Conservation (phyloP, 2,113 vertebrate species). For the Epinephelus cyanopodus region DNA sequence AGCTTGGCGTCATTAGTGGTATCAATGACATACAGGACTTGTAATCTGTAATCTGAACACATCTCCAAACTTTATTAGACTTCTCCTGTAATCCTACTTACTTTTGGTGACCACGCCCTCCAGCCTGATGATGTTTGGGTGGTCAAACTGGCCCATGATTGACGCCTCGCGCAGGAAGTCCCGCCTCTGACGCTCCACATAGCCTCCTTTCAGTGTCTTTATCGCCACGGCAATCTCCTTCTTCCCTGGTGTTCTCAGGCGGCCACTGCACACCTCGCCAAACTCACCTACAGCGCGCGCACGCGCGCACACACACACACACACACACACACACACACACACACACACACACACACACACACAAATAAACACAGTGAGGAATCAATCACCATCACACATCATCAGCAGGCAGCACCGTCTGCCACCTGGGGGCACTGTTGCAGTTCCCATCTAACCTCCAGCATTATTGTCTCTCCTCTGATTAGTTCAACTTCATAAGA, state of each 20-base stretch:
- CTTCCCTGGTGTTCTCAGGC: constrained; percentile 93
- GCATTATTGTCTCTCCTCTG: constrained; percentile 29
- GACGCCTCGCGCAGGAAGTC: constrained; percentile 96
- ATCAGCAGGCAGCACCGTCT: background rate
- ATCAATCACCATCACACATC: background rate
- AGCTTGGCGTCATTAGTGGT: background rate
- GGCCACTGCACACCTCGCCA: constrained; percentile 96
- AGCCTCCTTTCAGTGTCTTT: constrained; percentile 95
- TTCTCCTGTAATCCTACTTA: constrained; percentile 79
- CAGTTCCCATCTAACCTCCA: constrained; percentile 47
- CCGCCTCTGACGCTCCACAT: constrained; percentile 92
- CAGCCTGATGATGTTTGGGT: constrained; percentile 94
- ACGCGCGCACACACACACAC: constrained; percentile 20
- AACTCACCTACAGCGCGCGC: constrained; percentile 89
- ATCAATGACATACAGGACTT: background rate
- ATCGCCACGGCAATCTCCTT: constrained; percentile 97
- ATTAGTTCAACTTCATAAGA: constrained; percentile 63
- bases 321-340: background rate
- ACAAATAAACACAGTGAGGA: background rate
- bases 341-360: background rate
- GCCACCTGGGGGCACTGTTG: constrained; percentile 82
- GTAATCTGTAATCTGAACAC: background rate
- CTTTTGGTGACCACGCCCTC: constrained; percentile 98
- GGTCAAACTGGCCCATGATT: constrained; percentile 98
- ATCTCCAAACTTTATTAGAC: background rate